A percentile compares a stretch with the other conserved stretches of the same genome.
phyloP scores from a whole-genome alignment of 2,113 vertebrate genomes.

The Vombatus ursinus region DNA sequence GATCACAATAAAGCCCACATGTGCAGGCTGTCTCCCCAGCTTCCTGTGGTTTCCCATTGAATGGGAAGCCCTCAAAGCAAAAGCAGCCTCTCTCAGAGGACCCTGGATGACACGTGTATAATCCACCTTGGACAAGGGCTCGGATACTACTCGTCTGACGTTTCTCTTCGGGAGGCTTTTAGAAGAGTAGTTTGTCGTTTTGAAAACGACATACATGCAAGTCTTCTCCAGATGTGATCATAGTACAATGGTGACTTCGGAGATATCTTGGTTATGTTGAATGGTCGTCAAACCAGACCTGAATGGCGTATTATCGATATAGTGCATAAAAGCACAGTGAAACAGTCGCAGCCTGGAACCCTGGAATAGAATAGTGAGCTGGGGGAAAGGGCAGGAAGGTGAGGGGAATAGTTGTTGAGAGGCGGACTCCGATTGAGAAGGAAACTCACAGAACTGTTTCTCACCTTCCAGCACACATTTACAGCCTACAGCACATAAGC shows the following conservation, averaged over 20 bases:
- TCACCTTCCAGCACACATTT: background rate
- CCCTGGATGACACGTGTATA: constrained; percentile 49
- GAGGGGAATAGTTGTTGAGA: background rate
- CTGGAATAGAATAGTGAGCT: background rate
- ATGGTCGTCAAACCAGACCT: background rate
- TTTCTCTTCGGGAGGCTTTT: constrained; percentile 35
- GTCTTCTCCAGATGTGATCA: background rate
- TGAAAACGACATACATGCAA: background rate
- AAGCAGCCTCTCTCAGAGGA: constrained; percentile 57
- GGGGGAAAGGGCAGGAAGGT: background rate
- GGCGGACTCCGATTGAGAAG: background rate
- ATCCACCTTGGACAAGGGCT: constrained; percentile 25
- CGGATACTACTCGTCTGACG: constrained; percentile 34
- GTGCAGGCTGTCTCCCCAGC: constrained; percentile 65
- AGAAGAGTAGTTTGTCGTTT: background rate
- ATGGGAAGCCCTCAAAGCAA: constrained; percentile 23
- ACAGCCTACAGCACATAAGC: background rate
- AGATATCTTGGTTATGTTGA: background rate
- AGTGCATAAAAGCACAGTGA: background rate
- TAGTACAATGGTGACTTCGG: background rate
- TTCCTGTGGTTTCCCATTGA: constrained; percentile 73
- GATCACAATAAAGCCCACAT: constrained; percentile 49
- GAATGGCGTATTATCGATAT: background rate
- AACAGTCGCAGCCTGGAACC: background rate
- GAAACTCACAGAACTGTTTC: background rate